A percentile compares a stretch with the other conserved stretches of the same genome.
phyloP scores from a whole-genome alignment of 2,797 vertebrate genomes.

The Cirrhinus mrigala region DNA sequence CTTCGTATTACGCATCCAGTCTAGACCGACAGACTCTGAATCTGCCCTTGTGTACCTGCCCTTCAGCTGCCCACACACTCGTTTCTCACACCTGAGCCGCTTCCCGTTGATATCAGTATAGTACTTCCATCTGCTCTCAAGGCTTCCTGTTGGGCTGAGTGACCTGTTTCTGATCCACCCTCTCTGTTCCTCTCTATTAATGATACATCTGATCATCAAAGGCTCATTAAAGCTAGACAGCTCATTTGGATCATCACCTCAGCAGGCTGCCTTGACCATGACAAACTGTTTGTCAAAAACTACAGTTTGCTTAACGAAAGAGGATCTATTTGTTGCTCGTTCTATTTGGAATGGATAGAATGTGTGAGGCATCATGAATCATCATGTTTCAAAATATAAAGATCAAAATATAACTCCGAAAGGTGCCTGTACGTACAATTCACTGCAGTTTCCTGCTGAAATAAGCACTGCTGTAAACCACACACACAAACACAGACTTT shows the following conservation, averaged over 20 bases:
- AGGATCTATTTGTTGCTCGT: background rate
- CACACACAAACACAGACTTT: background rate
- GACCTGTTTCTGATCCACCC: constrained; percentile 42
- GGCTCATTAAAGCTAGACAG: constrained; percentile 49
- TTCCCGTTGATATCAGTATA: constrained; percentile 57
- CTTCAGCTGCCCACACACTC: constrained; percentile 57
- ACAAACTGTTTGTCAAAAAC: constrained; percentile 11
- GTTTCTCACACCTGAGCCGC: constrained; percentile 60
- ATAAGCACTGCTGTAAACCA: background rate
- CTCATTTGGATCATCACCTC: constrained; percentile 22
- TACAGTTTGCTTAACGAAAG: background rate
- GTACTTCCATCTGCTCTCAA: constrained; percentile 66
- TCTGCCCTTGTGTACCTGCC: constrained; percentile 62
- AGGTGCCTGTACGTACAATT: background rate
- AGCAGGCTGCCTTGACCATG: constrained; percentile 3
- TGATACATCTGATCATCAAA: constrained; percentile 39
- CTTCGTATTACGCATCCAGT: background rate
- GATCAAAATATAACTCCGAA: no score
- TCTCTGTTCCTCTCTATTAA: constrained; percentile 35
- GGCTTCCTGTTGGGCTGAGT: constrained; percentile 56
- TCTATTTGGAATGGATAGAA: background rate
- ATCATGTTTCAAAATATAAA: background rate
- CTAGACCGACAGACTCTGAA: constrained; percentile 29
- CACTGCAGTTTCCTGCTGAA: background rate
- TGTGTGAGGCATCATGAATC: background rate